These are phyloP conservation scores for Portunus trituberculatus DNA, from an alignment of 1,140 invertebrate genomes.

Conservation along the genomic window DNA sequence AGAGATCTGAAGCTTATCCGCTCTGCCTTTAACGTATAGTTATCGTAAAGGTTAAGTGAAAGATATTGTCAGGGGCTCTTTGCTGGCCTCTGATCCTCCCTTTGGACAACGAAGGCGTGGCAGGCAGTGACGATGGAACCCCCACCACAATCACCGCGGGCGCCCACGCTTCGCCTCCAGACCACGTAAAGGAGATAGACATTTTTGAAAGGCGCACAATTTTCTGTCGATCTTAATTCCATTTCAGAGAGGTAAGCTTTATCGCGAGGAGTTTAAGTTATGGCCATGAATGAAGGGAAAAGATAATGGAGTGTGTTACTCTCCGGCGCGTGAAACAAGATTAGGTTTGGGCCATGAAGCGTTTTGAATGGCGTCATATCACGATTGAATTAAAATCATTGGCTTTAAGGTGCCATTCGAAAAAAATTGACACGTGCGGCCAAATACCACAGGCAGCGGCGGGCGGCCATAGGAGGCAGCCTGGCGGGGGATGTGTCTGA, in stretches of 20 bases:
- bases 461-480: not conserved
- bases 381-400: not conserved
- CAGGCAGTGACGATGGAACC: not conserved
- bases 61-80: not conserved
- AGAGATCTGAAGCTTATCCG: not conserved
- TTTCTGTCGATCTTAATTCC: not conserved
- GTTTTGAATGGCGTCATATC: not conserved
- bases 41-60: not conserved
- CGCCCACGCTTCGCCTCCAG: slow-evolving; percentile 2
- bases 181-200: not conserved
- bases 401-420: not conserved
- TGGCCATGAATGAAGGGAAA: not conserved
- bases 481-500: too few species aligned
- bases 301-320: not conserved
- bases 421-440: not conserved
- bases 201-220: not conserved
- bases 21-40: not conserved
- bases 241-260: not conserved
- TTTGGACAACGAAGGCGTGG: not conserved
- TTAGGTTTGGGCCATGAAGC: not conserved
- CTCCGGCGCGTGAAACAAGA: not conserved
- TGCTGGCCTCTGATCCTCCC: not conserved
- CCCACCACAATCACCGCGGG: not conserved
- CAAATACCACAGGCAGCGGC: not conserved
- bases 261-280: not conserved